Evolutionary conservation across 2,888 invertebrate species (phyloP).

Genomic region (Frankliniella fusca): DNA sequence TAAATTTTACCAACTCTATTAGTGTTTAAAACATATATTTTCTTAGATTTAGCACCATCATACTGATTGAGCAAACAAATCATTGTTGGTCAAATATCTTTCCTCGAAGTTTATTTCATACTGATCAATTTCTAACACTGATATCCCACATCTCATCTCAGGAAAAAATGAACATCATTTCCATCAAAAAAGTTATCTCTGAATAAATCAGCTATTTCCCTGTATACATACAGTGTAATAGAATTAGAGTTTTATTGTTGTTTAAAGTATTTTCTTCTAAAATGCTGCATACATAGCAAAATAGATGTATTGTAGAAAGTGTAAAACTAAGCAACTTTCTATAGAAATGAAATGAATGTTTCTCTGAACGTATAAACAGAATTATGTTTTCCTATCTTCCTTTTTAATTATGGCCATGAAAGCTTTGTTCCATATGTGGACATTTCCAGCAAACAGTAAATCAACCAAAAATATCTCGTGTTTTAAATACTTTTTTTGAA

Average conservation of each 20-base stretch:
- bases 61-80: background rate
- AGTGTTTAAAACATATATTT: constrained; percentile 25
- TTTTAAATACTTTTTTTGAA: background rate
- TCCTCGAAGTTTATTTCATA: background rate
- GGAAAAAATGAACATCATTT: constrained; percentile 5
- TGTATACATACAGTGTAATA: constrained; percentile 25
- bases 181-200: background rate
- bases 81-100: background rate
- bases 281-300: background rate
- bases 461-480: background rate
- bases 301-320: background rate
- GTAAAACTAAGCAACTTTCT: background rate
- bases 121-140: background rate
- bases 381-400: background rate
- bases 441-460: background rate
- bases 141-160: constrained; percentile 7
- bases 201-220: constrained; percentile 19
- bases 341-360: background rate
- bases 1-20: constrained; percentile 23
- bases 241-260: background rate
- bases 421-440: background rate
- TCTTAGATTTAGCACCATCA: constrained; percentile 25
- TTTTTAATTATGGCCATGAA: background rate
- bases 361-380: background rate
- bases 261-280: background rate